Evolutionary conservation across 92 coral and sea anemone species (phyloP), one percentile per base, ranked within the genome.

Genomic region (Palythoa grandiflora): DNA sequence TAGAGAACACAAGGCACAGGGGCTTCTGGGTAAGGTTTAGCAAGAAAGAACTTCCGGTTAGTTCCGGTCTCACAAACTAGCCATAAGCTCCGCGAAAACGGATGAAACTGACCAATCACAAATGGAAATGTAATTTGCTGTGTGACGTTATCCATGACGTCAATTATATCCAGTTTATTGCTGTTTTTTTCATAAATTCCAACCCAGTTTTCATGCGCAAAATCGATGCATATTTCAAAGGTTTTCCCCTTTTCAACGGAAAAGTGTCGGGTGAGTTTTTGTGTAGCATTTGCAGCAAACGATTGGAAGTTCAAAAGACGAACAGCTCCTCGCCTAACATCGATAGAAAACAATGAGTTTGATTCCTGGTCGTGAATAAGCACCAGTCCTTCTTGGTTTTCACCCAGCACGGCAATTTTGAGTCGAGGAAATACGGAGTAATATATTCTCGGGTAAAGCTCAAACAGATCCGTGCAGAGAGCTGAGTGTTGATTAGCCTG

Each of bases 111-210:
- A 15, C 96, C 98, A 95, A 97, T 93, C 78, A 95, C 91, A 89
- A 97, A 97, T n/a, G 99, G 98, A 88, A 97, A 84, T n/a, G 99
- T 95, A 21, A 97, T 92, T 10, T 96, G 94, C 63, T 94, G 94
- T 2, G 93, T 90, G 73, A 91, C 88, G 35, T 89, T 89, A 17
- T 89, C 89, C 11, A 75, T 93, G 75, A 95, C 35, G 57, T 95
- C 94, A 38, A 97, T 89, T 2, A 97, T 85, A 72, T 97, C 97
- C 90, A 97, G 89, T 55, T 90, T 94, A 80, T 97, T 94, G 87
- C 97, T 96, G 84, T 91, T 88, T 47, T 95, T 93, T 66, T 96
- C 93, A 79, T 89, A 95, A 78, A 95, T 79, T 7, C 88, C 91
- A 15, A 97, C 89, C 87, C 80, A 90, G 78, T 97, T 97, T 73